A percentile compares a stretch with the other conserved stretches of the same genome.
These are phyloP conservation scores for Crocodylus rhombifer DNA, from an alignment of 2,797 vertebrate species.

Conservation along the genomic window DNA sequence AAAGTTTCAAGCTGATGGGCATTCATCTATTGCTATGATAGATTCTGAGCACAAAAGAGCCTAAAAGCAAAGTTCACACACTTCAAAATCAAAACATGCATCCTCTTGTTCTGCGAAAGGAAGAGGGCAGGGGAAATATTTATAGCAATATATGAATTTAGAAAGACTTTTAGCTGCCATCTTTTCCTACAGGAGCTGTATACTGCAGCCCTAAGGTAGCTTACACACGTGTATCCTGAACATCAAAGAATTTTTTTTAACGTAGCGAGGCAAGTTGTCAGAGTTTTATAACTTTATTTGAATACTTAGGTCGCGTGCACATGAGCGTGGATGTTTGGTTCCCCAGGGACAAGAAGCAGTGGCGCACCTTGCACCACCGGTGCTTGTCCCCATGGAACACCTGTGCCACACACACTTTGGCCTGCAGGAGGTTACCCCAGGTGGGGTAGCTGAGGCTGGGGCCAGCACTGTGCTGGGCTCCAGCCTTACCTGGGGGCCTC, in stretches of 20 bases:
- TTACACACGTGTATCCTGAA: not conserved
- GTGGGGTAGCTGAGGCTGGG: no score
- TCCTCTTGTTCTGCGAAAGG: not conserved
- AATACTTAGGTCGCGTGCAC: not conserved
- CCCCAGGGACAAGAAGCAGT: no score
- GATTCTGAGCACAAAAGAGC: not conserved
- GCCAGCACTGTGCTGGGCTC: no score
- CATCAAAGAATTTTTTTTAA: not conserved
- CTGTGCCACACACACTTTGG: no score
- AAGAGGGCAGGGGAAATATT: not conserved
- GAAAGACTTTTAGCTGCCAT: constrained; percentile 18
- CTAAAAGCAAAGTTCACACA: not conserved
- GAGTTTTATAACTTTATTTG: not conserved
- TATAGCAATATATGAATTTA: constrained; percentile 6
- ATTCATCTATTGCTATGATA: constrained; percentile 22
- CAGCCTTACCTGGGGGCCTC: no score
- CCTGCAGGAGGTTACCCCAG: no score
- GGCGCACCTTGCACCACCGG: no score
- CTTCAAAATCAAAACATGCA: not conserved
- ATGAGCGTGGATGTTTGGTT: not conserved
- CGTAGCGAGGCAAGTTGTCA: not conserved
- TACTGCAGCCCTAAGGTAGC: not conserved
- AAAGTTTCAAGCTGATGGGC: not conserved
- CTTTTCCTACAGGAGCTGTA: not conserved
- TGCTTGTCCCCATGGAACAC: no score